Base-by-base conservation (phyloP, 2,797 vertebrate genomes). In the Chrysocyon brachyurus region DNA sequence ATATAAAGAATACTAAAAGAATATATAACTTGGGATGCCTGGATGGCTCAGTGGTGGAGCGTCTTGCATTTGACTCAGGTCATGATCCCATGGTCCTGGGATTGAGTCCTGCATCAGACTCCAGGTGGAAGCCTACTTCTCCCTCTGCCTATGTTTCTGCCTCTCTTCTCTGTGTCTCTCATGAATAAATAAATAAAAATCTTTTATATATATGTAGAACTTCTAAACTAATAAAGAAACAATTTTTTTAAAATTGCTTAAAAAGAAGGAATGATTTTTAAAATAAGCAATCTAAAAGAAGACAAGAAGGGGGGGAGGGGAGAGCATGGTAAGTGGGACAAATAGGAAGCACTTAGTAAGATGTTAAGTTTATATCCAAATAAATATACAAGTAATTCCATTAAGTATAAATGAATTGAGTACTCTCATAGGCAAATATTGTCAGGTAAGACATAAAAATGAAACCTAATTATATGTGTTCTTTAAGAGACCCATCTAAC, bases 181-280 rank as follows among this genome's bases (percentile, higher is more conserved):
- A 46, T 46, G 40, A 46, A 46, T 46, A 46, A 46, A 8, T 46
- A 46, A 7, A 46, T 46, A 46, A 46, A 46, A 46, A 46, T 46
- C 40, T 46, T 46, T 46, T 46, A 46, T 46, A 46, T 46, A 46
- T 46, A 46, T 46, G 40, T 46, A 46, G 40, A 46, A 46, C 83
- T 90, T 96, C n/a, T 54, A 94, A 66, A 89, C 46, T 78, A 89
- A 77, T 83, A 93, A 92, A 52, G 46, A 77, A 33, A 88, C 46
- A 17, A 33, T 64, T 64, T 64, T 64, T 31, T 1, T 12, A 26
- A 63, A 66, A n/a, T n/a, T 66, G 31, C n/a, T 66, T 66, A 9
- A n/a, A 66, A n/a, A 66, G 64, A 66, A 68, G 31, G 46, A 87
- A 66, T 92, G 28, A 85, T 59, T 87, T 81, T 40, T 1, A 40